Conservation (phyloP, 2,113 vertebrate species). For the Hypocryptadius cinnamomeus region DNA sequence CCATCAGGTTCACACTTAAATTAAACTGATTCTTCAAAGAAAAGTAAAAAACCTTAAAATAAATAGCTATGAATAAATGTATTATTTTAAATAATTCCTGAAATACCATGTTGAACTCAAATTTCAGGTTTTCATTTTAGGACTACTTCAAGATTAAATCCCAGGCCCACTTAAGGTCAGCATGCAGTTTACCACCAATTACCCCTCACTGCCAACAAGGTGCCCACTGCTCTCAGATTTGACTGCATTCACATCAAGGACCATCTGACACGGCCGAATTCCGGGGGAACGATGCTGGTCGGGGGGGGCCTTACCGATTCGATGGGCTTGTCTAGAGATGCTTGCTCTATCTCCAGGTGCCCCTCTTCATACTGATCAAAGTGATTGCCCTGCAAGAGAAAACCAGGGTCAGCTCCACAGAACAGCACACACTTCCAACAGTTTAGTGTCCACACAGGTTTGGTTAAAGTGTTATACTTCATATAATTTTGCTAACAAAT, state of each 20-base stretch:
- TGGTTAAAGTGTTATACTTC: background rate
- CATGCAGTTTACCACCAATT: constrained; percentile 53
- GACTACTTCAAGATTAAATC: background rate
- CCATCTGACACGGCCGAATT: constrained; percentile 65
- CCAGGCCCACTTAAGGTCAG: constrained; percentile 5
- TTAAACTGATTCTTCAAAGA: background rate
- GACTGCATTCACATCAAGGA: constrained; percentile 74
- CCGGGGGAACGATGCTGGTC: constrained; percentile 27
- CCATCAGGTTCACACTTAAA: background rate
- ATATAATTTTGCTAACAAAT: background rate
- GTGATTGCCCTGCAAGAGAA: constrained; percentile 89
- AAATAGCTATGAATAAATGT: background rate
- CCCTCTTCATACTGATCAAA: constrained; percentile 99
- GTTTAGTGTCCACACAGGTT: background rate
- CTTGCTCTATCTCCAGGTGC: constrained; percentile 98
- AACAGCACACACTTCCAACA: background rate
- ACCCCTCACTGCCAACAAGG: background rate
- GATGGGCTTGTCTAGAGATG: constrained; percentile 98
- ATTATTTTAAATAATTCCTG: background rate
- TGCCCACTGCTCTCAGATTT: background rate
- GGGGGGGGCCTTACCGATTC: constrained; percentile 92
- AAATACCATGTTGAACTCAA: background rate
- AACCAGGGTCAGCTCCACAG: background rate
- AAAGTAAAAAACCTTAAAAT: background rate
- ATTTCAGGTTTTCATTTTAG: background rate